Conservation (phyloP, 2,113 vertebrate species). For the Chloebia gouldiae region DNA sequence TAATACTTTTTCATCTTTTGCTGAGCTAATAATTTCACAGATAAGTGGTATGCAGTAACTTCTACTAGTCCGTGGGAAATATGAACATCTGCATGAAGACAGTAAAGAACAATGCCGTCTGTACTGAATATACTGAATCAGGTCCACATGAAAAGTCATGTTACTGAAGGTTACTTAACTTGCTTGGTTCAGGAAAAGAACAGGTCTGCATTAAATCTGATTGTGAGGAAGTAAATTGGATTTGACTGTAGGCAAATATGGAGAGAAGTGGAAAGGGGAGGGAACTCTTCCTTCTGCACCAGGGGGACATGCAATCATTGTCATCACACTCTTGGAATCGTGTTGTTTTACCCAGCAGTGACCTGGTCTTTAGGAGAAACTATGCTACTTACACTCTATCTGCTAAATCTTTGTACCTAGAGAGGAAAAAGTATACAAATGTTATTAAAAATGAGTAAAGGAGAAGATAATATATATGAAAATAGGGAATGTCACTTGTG, state of each 20-base stretch:
- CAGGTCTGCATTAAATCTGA: not conserved
- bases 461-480: not conserved
- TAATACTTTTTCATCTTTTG: not conserved
- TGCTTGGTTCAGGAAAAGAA: not conserved
- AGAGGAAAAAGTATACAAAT: not conserved
- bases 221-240: not conserved
- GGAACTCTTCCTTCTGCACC: not conserved
- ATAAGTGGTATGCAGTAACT: not conserved
- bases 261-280: not conserved
- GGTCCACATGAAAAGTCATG: not conserved
- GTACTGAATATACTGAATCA: not conserved
- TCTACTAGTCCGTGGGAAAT: not conserved
- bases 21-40: not conserved
- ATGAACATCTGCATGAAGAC: not conserved
- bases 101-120: not conserved
- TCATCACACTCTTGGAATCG: not conserved
- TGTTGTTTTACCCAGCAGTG: not conserved
- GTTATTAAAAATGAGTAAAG: not conserved
- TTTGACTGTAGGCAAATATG: not conserved
- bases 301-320: rapidly evolving
- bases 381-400: not conserved
- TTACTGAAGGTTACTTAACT: not conserved
- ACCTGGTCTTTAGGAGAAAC: not conserved
- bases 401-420: not conserved
- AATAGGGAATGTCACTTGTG: not conserved